Evolutionary conservation across 37 sponge, comb jelly and placozoan species (phyloP).

Genomic region (Chondrilla cf. caribensis): DNA sequence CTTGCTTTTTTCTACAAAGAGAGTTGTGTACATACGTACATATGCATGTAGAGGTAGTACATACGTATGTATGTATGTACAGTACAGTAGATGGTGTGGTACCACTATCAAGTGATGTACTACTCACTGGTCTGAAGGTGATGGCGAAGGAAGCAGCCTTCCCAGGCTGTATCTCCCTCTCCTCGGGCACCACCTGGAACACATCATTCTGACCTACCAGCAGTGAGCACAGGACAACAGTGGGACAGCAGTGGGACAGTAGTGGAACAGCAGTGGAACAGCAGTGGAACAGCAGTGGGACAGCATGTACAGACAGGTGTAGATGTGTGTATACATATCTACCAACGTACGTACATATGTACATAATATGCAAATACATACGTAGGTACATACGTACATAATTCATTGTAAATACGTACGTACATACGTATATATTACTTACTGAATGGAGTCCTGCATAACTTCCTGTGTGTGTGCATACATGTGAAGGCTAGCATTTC

Average conservation of each 20-base stretch:
- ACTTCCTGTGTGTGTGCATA: too few species aligned
- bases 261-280: too few species aligned
- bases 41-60: neutral
- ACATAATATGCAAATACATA: neutral
- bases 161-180: conserved; percentile 61
- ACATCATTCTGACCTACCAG: conserved; percentile 25
- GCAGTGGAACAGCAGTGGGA: too few species aligned
- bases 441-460: too few species aligned
- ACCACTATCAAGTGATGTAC: too few species aligned
- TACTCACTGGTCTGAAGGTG: conserved; percentile 74
- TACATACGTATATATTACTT: too few species aligned
- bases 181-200: conserved; percentile 62
- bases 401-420: too few species aligned
- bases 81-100: neutral
- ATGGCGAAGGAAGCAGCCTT: conserved; percentile 67
- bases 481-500: too few species aligned
- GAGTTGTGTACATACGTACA: neutral
- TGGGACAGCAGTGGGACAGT: too few species aligned
- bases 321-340: neutral
- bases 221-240: too few species aligned
- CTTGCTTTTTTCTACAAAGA: conserved; percentile 43
- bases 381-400: too few species aligned
- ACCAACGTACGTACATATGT: neutral
- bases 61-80: neutral
- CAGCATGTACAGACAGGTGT: too few species aligned